Base-by-base conservation (phyloP, 2,888 invertebrate species). In the Pandemis corylana region DNA sequence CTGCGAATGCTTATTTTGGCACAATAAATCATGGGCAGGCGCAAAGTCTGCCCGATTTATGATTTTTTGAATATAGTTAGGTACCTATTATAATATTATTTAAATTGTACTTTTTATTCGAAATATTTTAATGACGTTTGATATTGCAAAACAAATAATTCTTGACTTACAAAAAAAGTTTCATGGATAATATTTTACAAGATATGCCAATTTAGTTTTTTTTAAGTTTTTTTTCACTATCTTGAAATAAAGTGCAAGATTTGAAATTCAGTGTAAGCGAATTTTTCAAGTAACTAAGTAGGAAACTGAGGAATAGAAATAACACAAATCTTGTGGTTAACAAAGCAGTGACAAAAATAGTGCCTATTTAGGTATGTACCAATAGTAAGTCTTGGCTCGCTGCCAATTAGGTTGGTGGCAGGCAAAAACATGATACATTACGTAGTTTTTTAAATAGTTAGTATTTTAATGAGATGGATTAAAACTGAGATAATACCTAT, bases 381-480 rank as follows among this genome's bases (percentile, higher is more conserved):
- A 91, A 90, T 91, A 91, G 90, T 90, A 89, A 92, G 89, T 87
- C 86, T 88, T 94, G 93, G 93, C 94, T 85, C 68, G 79, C 80
- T 78, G 87, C 94, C 94, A 94, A 93, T 89, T 93, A 91, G 93
- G 93, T 93, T 93, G 93, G 86, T 87, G 85, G 87, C 89, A 90
- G 88, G 89, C 82, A 89, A 84, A 87, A 87, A 90, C 85, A 82
- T 84, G 84, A 86, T 87, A 87, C 83, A 80, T 79, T 79, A 81
- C 79, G 80, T 81, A 67, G 68, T 41, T 70, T 71, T 66, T 75
- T 73, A 65, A 70, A 51, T 59, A 66, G 61, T 51, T 69, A 42
- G 59, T 41, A 46, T 42, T 66, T 61, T 42, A 70, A 69, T 70
- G 10, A 61, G 68, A 67, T 59, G 62, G 51, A 63, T 61, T 75